Evolutionary conservation across 2,113 vertebrate genomes (phyloP), one percentile per base, ranked within the genome.

Genomic region (Acrocephalus arundinaceus): DNA sequence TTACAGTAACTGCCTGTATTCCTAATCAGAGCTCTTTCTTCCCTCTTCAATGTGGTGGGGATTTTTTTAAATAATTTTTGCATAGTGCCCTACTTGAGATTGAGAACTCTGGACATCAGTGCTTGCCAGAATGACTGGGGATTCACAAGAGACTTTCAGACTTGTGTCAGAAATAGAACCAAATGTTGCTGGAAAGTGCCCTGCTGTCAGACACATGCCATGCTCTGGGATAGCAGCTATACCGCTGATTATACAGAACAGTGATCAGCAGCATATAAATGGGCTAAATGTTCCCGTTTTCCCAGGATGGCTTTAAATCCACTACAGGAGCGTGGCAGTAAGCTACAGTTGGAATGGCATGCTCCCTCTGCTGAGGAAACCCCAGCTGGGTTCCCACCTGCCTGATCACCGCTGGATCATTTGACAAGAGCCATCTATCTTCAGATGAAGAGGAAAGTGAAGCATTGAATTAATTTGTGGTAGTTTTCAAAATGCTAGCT

Each of bases 191-290:
- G 75, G 65, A 62, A 90, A 41, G 39, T 86, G 79, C 65, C 91
- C 85, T 86, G 87, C 89, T 93, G 85, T 87, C 83, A 95, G 85
- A 91, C 85, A 88, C 87, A 85, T 88, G 75, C 78, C n/a, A 83
- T 80, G 75, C 75, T 88, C 61, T 84, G 87, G 72, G 78, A 59
- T 59, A 91, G 51, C 79, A 77, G 72, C 55, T 92, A 76, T 57
- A 85, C 84, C 0, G 3, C 87, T 96, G 87, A 65, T 91, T 91
- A 71, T 59, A 80, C 85, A 95, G 46, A 93, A 63, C 52, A 52
- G 55, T 81, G 91, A 86, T 71, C 90, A 93, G 85, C 92, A 86
- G 92, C 76, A 84, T 67, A 77, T 78, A 83, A 94, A 91, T 88
- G 83, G 85, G 49, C 55, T 93, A 88, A 95, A 84, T 71, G 75